These are phyloP conservation scores for Agrotis ipsilon DNA, from an alignment of 2,888 invertebrate species.

Conservation along the genomic window DNA sequence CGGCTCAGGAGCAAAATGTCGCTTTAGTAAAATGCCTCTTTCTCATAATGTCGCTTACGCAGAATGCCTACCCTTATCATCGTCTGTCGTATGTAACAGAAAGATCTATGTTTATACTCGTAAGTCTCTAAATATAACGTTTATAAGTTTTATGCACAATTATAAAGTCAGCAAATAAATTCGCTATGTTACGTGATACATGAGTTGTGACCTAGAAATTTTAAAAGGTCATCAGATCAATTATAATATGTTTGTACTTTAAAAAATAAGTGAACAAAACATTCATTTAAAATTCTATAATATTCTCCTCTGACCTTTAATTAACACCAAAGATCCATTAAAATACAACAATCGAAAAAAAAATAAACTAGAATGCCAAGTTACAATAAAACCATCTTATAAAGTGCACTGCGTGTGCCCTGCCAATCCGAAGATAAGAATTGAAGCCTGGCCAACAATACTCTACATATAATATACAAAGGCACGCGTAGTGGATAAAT, in stretches of 20 bases:
- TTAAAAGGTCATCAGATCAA: too few species aligned
- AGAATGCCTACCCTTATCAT: too few species aligned
- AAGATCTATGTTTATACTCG: too few species aligned
- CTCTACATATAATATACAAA: conserved; percentile 35
- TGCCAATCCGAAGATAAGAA: conserved; percentile 52
- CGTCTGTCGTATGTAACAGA: too few species aligned
- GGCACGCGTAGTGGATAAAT: conserved; percentile 39
- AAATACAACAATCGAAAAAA: background rate
- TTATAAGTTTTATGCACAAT: too few species aligned
- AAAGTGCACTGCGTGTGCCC: conserved; percentile 44
- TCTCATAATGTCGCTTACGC: too few species aligned
- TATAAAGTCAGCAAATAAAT: background rate
- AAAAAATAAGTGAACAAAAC: background rate
- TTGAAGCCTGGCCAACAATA: conserved; percentile 45
- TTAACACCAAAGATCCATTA: background rate
- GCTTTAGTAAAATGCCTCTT: too few species aligned
- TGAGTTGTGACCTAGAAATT: background rate
- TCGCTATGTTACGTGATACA: background rate
- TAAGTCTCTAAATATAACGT: too few species aligned
- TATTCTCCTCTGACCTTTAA: background rate
- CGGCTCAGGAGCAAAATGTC: too few species aligned
- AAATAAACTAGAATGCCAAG: background rate
- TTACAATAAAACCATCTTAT: conserved; percentile 11
- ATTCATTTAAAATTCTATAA: background rate
- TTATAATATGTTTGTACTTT: background rate